A percentile compares a stretch with the other conserved stretches of the same genome.
Evolutionary conservation across 2,113 vertebrate species (phyloP).

Genomic region (Galeopterus variegatus): DNA sequence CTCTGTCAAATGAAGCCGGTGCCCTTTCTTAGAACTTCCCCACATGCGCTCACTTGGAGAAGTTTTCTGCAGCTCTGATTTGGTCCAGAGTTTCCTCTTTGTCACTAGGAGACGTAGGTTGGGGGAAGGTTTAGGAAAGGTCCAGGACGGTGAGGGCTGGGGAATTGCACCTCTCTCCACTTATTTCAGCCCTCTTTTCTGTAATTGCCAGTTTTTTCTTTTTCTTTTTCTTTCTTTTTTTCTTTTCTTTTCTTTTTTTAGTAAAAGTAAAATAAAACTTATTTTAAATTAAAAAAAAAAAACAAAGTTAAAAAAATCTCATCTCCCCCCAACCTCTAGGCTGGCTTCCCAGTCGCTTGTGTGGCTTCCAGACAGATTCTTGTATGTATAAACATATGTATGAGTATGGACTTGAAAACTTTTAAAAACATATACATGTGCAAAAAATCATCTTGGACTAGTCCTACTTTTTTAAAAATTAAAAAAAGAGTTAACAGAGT

Average conservation of each 20-base stretch:
- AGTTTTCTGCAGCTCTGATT: not conserved
- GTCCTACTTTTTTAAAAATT: not conserved
- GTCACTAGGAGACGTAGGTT: not conserved
- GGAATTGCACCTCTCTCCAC: rapidly evolving
- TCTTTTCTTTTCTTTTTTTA: not conserved
- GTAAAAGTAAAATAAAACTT: not conserved
- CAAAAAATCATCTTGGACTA: not conserved
- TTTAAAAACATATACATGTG: not conserved
- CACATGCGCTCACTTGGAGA: not conserved
- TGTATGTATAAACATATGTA: not conserved
- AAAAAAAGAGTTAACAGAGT: not conserved
- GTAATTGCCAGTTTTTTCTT: not conserved
- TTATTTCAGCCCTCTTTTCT: not conserved
- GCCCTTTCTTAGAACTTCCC: not conserved
- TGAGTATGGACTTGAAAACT: not conserved
- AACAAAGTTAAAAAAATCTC: not conserved
- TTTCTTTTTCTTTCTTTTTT: not conserved
- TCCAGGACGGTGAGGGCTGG: not conserved
- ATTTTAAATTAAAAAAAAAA: not conserved
- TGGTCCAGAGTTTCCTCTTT: not conserved
- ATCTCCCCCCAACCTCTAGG: not conserved
- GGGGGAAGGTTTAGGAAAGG: not conserved
- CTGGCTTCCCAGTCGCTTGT: not conserved
- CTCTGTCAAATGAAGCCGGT: not conserved
- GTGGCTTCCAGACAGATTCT: not conserved